Conservation (phyloP, 2,797 vertebrate species). For the Enteromius anoplus region DNA sequence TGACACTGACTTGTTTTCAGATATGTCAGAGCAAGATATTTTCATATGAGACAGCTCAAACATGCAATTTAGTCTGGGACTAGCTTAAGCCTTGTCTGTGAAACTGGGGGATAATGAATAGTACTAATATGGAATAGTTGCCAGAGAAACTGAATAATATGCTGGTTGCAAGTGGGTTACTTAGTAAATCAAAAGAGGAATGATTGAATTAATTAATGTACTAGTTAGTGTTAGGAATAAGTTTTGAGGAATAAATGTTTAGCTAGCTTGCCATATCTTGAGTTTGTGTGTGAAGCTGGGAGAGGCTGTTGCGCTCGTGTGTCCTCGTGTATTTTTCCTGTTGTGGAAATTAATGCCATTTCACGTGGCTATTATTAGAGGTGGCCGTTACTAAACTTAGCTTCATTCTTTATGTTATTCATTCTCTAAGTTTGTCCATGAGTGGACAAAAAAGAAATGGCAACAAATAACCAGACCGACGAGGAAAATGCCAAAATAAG, state of each 20-base stretch:
- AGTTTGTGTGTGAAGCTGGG: conserved; percentile 19
- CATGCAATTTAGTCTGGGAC: no score
- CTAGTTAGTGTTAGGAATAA: neutral
- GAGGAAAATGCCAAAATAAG: conserved; percentile 69
- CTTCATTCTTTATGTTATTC: conserved; percentile 65
- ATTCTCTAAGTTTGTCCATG: conserved; percentile 67
- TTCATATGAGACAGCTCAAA: no score
- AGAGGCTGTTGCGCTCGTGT: conserved; percentile 21
- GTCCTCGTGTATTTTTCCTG: conserved; percentile 55
- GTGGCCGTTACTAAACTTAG: conserved; percentile 50
- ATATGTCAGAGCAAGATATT: no score
- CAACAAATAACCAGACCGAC: conserved; percentile 63
- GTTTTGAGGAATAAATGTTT: neutral
- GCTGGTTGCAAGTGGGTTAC: neutral
- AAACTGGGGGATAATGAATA: neutral
- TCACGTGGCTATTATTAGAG: conserved; percentile 74
- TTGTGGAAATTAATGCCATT: conserved; percentile 64
- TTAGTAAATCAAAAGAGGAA: neutral
- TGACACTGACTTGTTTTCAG: no score
- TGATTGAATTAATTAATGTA: neutral
- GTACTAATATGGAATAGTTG: neutral
- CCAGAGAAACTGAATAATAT: neutral
- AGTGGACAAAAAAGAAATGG: conserved; percentile 65
- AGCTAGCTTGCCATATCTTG: neutral
- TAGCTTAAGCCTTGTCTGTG: no score